A percentile compares a stretch with the other conserved stretches of the same genome.
phyloP scores from a whole-genome alignment of 1,140 invertebrate species.

The Pteromalus puparum region DNA sequence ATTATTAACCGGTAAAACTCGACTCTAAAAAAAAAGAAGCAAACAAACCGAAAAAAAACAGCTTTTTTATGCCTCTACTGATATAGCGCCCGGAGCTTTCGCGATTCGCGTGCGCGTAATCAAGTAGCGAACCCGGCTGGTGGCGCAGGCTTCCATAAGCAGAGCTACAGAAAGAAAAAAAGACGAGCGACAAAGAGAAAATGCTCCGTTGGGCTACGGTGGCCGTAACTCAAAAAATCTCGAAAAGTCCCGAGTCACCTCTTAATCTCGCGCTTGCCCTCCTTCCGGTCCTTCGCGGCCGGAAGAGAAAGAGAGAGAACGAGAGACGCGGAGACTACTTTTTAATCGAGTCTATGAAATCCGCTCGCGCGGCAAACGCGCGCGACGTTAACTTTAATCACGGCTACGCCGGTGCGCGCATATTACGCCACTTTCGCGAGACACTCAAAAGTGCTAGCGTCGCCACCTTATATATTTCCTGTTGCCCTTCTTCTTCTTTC shows the following conservation, averaged over 20 bases:
- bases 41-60: background rate
- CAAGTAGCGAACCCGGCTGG: background rate
- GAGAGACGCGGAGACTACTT: background rate
- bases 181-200: background rate
- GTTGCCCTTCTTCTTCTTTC: background rate
- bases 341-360: constrained; percentile 20
- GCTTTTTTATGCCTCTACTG: background rate
- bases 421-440: constrained; percentile 44
- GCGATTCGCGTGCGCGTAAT: constrained; percentile 16
- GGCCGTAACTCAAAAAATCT: background rate
- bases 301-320: background rate
- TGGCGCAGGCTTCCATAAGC: background rate
- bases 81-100: background rate
- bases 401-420: background rate
- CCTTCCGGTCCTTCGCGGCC: background rate
- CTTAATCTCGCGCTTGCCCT: constrained; percentile 23
- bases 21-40: background rate
- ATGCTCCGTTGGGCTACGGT: background rate
- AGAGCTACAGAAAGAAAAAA: background rate
- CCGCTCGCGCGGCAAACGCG: background rate
- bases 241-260: background rate
- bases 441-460: constrained; percentile 36
- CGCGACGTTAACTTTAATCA: constrained; percentile 50
- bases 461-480: background rate
- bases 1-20: background rate